Percentiles rank a stretch among this genome's conserved stretches.
These are phyloP conservation scores for Diplolepis rosae DNA, from an alignment of 2,888 invertebrate species.

Conservation along the genomic window DNA sequence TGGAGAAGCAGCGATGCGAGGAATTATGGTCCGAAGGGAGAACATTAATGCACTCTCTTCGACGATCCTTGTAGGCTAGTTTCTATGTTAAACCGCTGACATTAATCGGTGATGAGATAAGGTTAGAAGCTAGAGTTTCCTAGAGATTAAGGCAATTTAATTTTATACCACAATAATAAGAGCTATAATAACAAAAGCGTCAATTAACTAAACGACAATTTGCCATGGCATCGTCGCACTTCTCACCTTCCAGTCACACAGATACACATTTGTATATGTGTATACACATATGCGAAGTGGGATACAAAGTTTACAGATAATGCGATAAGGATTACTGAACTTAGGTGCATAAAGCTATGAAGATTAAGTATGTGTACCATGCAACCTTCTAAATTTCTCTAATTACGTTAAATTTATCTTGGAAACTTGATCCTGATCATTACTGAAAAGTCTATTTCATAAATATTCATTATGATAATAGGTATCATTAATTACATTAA, in stretches of 20 bases:
- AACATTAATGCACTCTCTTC: constrained; percentile 39
- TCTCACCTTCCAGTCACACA: neutral
- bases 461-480: no score
- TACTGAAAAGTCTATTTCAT: neutral
- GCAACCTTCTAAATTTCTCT: constrained; percentile 12
- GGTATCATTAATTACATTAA: no score
- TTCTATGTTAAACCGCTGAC: constrained; percentile 45
- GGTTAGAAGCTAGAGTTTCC: constrained; percentile 57
- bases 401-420: constrained; percentile 15
- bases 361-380: constrained; percentile 15
- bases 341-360: constrained; percentile 16
- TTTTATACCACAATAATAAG: constrained; percentile 21
- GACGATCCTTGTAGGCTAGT: constrained; percentile 24
- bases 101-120: constrained; percentile 58
- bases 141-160: constrained; percentile 52
- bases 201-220: constrained; percentile 17
- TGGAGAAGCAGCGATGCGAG: constrained; percentile 45
- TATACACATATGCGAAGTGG: neutral
- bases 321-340: constrained; percentile 28
- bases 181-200: constrained; percentile 15
- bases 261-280: neutral
- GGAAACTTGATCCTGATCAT: neutral
- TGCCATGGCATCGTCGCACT: neutral
- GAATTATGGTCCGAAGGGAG: constrained; percentile 44
- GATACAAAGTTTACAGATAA: constrained; percentile 9